phyloP scores from a whole-genome alignment of 53 echinoderm and acorn worm genomes.

The Arbacia lixula region DNA sequence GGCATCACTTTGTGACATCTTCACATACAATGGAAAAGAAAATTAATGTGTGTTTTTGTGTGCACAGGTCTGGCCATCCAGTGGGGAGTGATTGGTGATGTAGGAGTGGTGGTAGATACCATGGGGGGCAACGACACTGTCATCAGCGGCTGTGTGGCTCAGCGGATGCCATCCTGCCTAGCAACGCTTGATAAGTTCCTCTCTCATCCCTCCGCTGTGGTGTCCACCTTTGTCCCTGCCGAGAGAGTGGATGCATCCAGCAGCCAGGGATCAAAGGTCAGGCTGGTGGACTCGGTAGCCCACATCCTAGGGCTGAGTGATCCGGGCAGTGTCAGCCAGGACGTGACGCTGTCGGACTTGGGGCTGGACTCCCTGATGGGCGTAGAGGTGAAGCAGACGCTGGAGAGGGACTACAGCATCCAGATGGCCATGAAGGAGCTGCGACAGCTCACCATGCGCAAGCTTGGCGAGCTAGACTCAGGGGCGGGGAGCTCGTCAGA shows the following conservation, averaged over 20 bases:
- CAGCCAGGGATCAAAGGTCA: conserved; percentile 45
- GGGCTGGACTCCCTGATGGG: conserved; percentile 88
- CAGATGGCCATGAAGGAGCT: conserved; percentile 79
- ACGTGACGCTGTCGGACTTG: conserved; percentile 75
- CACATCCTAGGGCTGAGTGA: conserved; percentile 77
- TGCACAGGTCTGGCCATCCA: conserved; percentile 75
- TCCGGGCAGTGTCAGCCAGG: conserved; percentile 64
- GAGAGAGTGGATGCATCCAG: conserved; percentile 19
- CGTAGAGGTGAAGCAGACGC: conserved; percentile 82
- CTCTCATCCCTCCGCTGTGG: conserved; percentile 67
- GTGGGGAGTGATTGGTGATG: conserved; percentile 91
- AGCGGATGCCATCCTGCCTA: conserved; percentile 80
- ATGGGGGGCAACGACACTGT: conserved; percentile 74
- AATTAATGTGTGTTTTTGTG: too few species aligned
- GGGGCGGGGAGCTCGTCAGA: not conserved
- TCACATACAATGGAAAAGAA: too few species aligned
- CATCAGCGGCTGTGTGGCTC: conserved; percentile 68
- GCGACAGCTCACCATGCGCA: conserved; percentile 72
- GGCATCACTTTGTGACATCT: too few species aligned
- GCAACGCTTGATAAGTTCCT: conserved; percentile 73
- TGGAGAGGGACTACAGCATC: conserved; percentile 78
- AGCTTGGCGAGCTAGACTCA: conserved; percentile 59
- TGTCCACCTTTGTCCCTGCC: conserved; percentile 70
- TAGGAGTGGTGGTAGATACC: conserved; percentile 79
- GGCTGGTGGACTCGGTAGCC: conserved; percentile 62